Percentiles rank a stretch among this genome's conserved stretches.
Conservation (phyloP, 2,888 invertebrate species). For the Melitaea athalia region DNA sequence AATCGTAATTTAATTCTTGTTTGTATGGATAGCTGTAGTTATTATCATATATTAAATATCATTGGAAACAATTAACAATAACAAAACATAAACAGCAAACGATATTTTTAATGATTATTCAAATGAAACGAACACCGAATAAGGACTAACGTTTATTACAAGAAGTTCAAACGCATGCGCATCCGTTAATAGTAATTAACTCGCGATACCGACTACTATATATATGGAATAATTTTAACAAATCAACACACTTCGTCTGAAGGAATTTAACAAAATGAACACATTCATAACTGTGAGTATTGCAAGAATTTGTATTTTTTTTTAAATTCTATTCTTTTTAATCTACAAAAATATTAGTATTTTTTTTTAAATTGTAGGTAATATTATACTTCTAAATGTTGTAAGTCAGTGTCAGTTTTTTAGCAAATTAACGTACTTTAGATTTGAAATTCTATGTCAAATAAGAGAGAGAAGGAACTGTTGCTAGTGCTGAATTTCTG, state of each 20-base stretch:
- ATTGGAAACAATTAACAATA: too few relatives aligned
- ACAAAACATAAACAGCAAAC: too few relatives aligned
- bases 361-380: neutral
- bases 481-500: too few relatives aligned
- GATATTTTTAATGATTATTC: neutral
- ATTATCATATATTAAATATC: too few relatives aligned
- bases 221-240: constrained; percentile 12
- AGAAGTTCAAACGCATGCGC: neutral
- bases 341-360: neutral
- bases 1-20: too few relatives aligned
- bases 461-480: too few relatives aligned
- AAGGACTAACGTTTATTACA: constrained; percentile 5
- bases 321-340: neutral
- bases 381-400: too few relatives aligned
- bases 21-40: too few relatives aligned
- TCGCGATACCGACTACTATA: constrained; percentile 19
- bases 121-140: constrained; percentile 2
- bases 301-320: neutral
- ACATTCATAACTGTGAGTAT: constrained; percentile 23
- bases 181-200: constrained; percentile 15
- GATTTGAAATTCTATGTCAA: too few relatives aligned
- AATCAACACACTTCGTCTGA: constrained; percentile 20
- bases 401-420: too few relatives aligned
- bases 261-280: constrained; percentile 26
- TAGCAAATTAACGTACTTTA: too few relatives aligned